phyloP scores from a whole-genome alignment of 2,797 vertebrate species.

The Falco concolor region DNA sequence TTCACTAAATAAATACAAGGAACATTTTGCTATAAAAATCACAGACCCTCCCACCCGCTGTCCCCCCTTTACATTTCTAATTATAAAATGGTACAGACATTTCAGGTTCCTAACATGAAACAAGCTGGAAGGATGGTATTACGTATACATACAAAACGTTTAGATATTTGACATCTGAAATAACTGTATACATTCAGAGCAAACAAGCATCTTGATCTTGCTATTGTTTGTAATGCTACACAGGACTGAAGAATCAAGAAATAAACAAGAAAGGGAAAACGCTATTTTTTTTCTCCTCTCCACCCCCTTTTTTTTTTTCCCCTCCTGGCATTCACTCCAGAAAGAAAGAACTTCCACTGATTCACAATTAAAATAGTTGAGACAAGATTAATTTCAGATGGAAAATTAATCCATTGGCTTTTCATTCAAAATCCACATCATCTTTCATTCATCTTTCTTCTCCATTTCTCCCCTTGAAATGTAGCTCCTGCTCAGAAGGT shows the following conservation, averaged over 20 bases:
- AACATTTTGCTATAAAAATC: constrained; percentile 75
- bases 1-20: constrained; percentile 71
- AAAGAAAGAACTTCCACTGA: background rate
- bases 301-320: background rate
- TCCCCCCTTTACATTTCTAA: constrained; percentile 57
- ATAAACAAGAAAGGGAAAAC: background rate
- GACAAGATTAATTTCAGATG: background rate
- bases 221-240: constrained; percentile 16
- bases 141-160: constrained; percentile 62
- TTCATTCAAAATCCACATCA: background rate
- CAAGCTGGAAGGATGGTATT: constrained; percentile 45
- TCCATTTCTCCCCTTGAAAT: background rate
- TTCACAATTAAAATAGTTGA: background rate
- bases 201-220: constrained; percentile 49
- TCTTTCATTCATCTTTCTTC: background rate
- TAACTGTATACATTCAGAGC: constrained; percentile 64
- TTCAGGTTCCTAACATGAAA: constrained; percentile 57
- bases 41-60: constrained; percentile 42
- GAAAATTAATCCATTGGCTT: background rate
- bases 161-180: constrained; percentile 53
- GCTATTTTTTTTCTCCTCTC: accelerated
- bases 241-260: background rate
- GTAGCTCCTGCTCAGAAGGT: background rate
- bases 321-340: background rate
- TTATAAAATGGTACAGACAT: constrained; percentile 73